Base-by-base conservation (phyloP, 2,888 invertebrate genomes). In the Lutraria lutraria region DNA sequence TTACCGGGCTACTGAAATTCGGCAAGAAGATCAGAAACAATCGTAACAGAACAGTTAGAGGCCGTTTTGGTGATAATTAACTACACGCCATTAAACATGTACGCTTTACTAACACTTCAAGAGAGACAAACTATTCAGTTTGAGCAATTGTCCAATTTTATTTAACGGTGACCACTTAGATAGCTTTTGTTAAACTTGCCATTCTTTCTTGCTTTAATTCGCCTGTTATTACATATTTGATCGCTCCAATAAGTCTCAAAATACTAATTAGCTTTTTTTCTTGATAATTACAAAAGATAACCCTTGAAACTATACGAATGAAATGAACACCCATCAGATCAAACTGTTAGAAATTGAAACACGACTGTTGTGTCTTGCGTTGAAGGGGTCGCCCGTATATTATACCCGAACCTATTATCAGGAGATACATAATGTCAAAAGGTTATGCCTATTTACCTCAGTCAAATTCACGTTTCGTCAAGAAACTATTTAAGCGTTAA, bases 261-360 rank as follows among this genome's bases (percentile, higher is more conserved):
- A 76, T 76, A 76, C 34, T 76, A 76, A 76, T 76, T 76, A 76
- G 76, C 19, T 76, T 76, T 76, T 76, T 76, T 31, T 31, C 34
- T 76, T 34, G 31, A 76, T 76, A 76, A 76, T 76, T 76, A 34
- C 31, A 12, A 34, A 31, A 31, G 76, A 76, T 76, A 76, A 76
- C 34, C 15, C 31, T 76, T 76, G 34, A 76, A 76, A 15, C 76
- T 76, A 6, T 19, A 31, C 15, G 16, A 34, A 15, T 34, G 76
- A 31, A 76, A 76, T 76, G 76, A 16, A 76, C 76, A 76, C 76
- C 34, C 34, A 31, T 76, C 76, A 76, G 34, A 76, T 76, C 31
- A 34, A 34, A 76, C 76, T 16, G 34, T 76, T 76, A 76, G 19
- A 56, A 31, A 76, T 76, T 76, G 76, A 76, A 76, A 76, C 31